Conservation (phyloP, 2,797 vertebrate species). For the Platalea minor region DNA sequence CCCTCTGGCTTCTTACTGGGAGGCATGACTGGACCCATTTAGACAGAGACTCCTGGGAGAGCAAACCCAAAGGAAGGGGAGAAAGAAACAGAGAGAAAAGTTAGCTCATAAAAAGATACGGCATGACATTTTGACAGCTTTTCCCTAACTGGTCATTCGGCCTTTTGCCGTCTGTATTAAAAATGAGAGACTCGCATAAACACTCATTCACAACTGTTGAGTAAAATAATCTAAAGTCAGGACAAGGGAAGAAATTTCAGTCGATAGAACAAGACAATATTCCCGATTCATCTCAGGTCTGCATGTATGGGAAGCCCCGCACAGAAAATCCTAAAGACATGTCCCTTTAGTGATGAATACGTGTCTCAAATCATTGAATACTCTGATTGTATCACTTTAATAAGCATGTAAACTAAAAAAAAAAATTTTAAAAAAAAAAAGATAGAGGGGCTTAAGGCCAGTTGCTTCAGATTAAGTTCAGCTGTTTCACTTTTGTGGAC, state of each 20-base stretch:
- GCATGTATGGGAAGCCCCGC: neutral
- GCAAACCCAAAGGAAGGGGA: slow-evolving; percentile 17
- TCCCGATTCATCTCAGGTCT: neutral
- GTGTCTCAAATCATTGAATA: neutral
- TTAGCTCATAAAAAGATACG: slow-evolving; percentile 16
- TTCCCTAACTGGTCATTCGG: neutral
- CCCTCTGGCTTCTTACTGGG: slow-evolving; percentile 97
- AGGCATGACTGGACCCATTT: slow-evolving; percentile 99
- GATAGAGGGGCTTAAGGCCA: neutral
- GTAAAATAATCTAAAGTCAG: neutral
- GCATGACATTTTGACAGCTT: slow-evolving; percentile 8
- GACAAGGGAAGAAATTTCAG: neutral
- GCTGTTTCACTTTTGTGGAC: slow-evolving; percentile 34
- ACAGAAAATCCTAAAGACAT: neutral
- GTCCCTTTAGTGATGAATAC: neutral
- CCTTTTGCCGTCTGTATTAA: neutral
- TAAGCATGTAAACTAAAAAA: neutral
- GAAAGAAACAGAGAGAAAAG: slow-evolving; percentile 12
- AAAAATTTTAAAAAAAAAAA: neutral
- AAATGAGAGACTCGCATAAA: neutral
- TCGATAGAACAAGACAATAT: neutral
- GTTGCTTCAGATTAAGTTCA: slow-evolving; percentile 60
- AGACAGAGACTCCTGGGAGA: slow-evolving; percentile 84
- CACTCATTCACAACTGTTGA: neutral
- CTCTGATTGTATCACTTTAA: neutral